These are phyloP conservation scores for Phaonia tiefii DNA, from an alignment of 2,888 invertebrate species.

Conservation along the genomic window DNA sequence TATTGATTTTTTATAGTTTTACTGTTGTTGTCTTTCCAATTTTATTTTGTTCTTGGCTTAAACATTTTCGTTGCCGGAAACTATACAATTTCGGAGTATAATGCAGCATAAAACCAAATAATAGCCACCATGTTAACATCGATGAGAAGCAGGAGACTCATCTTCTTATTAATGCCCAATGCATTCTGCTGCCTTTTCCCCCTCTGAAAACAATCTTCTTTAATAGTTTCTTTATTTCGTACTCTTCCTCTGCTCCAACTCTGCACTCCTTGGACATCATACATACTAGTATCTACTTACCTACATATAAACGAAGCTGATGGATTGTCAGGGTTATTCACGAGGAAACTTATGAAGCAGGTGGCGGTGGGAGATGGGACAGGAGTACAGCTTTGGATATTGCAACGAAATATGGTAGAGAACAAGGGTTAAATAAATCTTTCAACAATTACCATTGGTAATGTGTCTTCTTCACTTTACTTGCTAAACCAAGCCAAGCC, in stretches of 20 bases:
- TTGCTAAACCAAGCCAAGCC: no score
- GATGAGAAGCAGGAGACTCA: constrained; percentile 2
- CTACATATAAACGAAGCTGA: not conserved
- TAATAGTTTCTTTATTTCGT: constrained; percentile 38
- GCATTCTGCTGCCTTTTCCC: no score
- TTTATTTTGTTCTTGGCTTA: not conserved
- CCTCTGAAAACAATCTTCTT: constrained; percentile 35
- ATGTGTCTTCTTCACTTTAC: constrained; percentile 51
- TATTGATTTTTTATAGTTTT: constrained; percentile 21
- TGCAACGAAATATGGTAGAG: no score
- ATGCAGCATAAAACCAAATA: constrained; percentile 11
- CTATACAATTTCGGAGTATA: constrained; percentile 25
- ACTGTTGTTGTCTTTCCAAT: not conserved
- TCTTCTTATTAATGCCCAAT: not conserved
- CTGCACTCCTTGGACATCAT: not conserved
- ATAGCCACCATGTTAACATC: constrained; percentile 22
- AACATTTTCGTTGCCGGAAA: constrained; percentile 28
- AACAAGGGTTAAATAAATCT: constrained; percentile 50
- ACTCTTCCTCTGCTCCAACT: not conserved
- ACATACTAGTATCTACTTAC: constrained; percentile 9
- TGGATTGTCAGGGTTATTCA: not conserved
- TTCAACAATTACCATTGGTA: constrained; percentile 48
- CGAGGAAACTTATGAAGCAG: not conserved
- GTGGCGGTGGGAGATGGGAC: not conserved
- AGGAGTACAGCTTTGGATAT: not conserved